Conservation (phyloP, 2,797 vertebrate genomes). For the Rhyacichthys aspro region DNA sequence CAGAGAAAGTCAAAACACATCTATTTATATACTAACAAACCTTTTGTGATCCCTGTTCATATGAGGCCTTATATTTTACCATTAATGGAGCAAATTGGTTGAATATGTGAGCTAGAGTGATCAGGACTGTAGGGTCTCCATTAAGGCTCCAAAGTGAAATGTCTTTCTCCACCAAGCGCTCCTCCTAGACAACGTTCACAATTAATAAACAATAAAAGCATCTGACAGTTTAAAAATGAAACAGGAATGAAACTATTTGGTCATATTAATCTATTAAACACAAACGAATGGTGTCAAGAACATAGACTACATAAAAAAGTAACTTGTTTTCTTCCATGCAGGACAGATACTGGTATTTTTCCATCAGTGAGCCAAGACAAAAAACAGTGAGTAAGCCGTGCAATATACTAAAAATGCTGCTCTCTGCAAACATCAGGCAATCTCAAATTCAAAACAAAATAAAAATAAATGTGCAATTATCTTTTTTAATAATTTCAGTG, state of each 20-base stretch:
- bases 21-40: background rate
- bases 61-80: constrained; percentile 76
- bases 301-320: too few species aligned
- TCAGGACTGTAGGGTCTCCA: constrained; percentile 89
- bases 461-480: too few species aligned
- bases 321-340: too few species aligned
- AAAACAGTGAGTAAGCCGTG: too few species aligned
- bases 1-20: constrained; percentile 17
- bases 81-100: constrained; percentile 93
- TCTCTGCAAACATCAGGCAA: too few species aligned
- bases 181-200: constrained; percentile 80
- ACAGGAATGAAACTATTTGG: background rate
- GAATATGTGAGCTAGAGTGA: constrained; percentile 93
- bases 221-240: background rate
- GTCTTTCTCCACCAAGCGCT: constrained; percentile 85
- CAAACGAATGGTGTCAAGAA: too few species aligned
- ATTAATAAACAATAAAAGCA: background rate
- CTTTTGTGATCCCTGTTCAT: too few species aligned
- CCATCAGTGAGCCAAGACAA: too few species aligned
- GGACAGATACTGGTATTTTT: too few species aligned
- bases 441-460: too few species aligned
- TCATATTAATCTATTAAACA: too few species aligned
- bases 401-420: too few species aligned
- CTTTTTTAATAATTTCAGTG: background rate
- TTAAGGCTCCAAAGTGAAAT: constrained; percentile 84